These are phyloP conservation scores for Menidia beryllina DNA, from an alignment of 2,113 vertebrate genomes.

Conservation along the genomic window DNA sequence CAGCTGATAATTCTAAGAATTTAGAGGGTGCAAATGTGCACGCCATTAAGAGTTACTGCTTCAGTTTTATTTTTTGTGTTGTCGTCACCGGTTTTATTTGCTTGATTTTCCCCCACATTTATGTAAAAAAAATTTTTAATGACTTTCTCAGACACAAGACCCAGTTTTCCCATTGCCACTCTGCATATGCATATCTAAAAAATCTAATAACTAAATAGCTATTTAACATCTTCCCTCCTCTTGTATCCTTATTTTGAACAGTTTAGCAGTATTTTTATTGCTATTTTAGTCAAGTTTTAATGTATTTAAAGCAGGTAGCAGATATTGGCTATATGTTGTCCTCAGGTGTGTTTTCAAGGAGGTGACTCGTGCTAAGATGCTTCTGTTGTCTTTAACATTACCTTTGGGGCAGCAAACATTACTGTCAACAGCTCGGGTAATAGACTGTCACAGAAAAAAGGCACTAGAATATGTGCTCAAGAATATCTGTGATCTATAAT, in stretches of 20 bases:
- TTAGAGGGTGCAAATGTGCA: background rate
- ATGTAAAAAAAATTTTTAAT: too few species aligned
- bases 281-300: background rate
- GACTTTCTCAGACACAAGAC: too few species aligned
- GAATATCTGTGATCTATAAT: too few species aligned
- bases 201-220: too few species aligned
- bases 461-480: too few species aligned
- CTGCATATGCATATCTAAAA: too few species aligned
- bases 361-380: background rate
- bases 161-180: too few species aligned
- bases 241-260: background rate
- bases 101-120: background rate
- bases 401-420: background rate
- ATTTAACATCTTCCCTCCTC: background rate
- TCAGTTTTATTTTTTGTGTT: background rate
- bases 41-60: background rate
- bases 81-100: background rate
- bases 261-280: background rate
- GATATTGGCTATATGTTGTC: background rate
- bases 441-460: background rate
- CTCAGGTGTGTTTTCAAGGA: background rate
- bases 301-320: background rate
- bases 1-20: background rate
- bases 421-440: background rate
- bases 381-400: background rate